Base-by-base conservation (phyloP, 2,888 invertebrate genomes). In the Idaea dimidiata region DNA sequence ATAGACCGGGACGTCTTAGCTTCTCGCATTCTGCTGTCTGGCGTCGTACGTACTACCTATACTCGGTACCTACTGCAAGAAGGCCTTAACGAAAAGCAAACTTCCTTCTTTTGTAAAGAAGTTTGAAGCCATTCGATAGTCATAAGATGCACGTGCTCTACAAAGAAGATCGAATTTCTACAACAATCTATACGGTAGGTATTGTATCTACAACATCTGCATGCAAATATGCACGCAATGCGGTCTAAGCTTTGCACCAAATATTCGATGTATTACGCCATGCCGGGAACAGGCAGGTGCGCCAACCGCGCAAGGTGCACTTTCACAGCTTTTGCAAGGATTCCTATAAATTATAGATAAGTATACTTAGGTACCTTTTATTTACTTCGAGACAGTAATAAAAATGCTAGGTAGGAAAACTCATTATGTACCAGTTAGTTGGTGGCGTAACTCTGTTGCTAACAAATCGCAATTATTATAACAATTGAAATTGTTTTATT, bases 281-380 rank as follows among this genome's bases (percentile, higher is more conserved):
- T 87, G 80, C 81, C 81, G 79, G 78, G 82, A 83, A 83, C 80
- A 80, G 73, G 83, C 91, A 91, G 91, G 89, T 89, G 91, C 81
- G 74, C 77, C 77, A 76, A 74, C 79, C 73, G 72, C 76, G 84
- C 86, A 88, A 88, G 87, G 84, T 89, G 89, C 82, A 82, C 83
- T 86, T 88, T 89, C 86, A 79, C 84, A 77, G 76, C 73, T 73
- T 73, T 66, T 72, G 77, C 73, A 73, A 67, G 43, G 43, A 43
- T 43, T 43, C 43, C 43, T 43, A 24, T 24, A 75, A 70, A 62
- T n/a, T 63, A 65, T 43, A 57, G 8, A 43, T 14, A 14, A 43
- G 8, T 43, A 33, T 33, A 43, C 43, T 10, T 32, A 32, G 32
- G 32, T 32, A 32, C 32, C n/a, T n/a, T 24, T 24, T 3, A 43